Conservation (phyloP, 2,888 invertebrate genomes). For the Eurytoma adleriae region DNA sequence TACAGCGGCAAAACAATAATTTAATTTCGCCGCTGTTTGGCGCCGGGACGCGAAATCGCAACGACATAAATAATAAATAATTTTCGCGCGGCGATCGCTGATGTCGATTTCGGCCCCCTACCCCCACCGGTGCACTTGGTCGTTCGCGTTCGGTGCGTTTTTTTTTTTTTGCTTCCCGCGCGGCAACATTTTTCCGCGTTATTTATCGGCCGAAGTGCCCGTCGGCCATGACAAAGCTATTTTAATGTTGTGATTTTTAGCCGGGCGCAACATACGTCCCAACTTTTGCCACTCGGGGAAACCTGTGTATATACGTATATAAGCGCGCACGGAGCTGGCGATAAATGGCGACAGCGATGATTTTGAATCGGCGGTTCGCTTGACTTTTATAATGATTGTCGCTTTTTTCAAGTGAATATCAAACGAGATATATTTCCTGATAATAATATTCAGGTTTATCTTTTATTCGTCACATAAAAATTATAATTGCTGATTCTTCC, state of each 20-base stretch:
- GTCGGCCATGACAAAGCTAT: constrained; percentile 32
- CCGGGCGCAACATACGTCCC: constrained; percentile 8
- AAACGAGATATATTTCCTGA: background rate
- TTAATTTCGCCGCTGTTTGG: constrained; percentile 74
- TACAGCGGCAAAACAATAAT: constrained; percentile 75
- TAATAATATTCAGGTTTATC: no score
- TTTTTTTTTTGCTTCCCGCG: background rate
- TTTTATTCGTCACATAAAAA: no score
- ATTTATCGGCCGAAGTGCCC: constrained; percentile 50
- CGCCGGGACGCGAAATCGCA: constrained; percentile 69
- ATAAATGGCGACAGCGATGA: constrained; percentile 41
- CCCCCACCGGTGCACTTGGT: background rate
- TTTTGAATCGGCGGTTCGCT: constrained; percentile 31
- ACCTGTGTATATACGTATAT: no score
- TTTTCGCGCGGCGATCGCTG: constrained; percentile 62
- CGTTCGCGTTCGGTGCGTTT: background rate
- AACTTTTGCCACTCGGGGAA: constrained; percentile 28
- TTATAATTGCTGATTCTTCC: no score
- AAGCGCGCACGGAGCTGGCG: constrained; percentile 32
- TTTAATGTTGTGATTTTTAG: constrained; percentile 52
- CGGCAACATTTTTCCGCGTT: constrained; percentile 44
- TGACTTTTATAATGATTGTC: constrained; percentile 6
- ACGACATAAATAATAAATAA: constrained; percentile 76
- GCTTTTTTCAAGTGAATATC: constrained; percentile 3
- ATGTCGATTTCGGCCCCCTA: constrained; percentile 63